Evolutionary conservation across 2,113 vertebrate species (phyloP), one percentile per base, ranked within the genome.

Genomic region (Casuarius casuarius): DNA sequence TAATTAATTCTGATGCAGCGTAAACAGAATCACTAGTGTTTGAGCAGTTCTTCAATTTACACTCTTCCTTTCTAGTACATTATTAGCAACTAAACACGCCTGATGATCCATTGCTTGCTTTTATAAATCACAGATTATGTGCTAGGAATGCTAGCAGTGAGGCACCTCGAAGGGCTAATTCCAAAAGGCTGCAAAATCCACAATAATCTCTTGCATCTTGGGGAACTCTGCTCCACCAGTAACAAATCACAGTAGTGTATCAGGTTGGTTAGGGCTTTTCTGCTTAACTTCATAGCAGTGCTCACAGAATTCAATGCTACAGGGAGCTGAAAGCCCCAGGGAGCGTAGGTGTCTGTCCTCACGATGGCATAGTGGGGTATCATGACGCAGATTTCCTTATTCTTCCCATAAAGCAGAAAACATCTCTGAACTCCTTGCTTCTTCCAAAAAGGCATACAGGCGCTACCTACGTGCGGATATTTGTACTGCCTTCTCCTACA

Each of bases 101-200:
- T 31, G 31, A 62, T 18, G 29, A 56, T 61, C 78, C 80, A 65
- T 1, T 40, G 52, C 42, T 86, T 91, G 84, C 25, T 87, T 93
- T 68, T 68, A 0, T 3, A 85, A 76, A 6, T 42, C 78, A 87
- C 73, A 70, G 44, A 75, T 52, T 40, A 75, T 1, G 0, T 10
- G 38, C 70, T 58, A 92, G 84, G 74, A 87, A 82, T 14, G 35
- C 42, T 65, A 1, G 3, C 54, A 42, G 9, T 1, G 19, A 62
- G 51, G 18, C 9, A 10, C 31, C 91, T 31, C 3, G 23, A 72
- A 90, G 35, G 67, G 59, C 23, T 70, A 59, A 58, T 5, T 88
- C 40, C 59, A 89, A 68, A 78, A 91, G 73, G 38, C 58, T 68
- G 52, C 58, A 80, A 93, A 94, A 92, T 85, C 78, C 38, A 5